A percentile compares a stretch with the other conserved stretches of the same genome.
Evolutionary conservation across 2,113 vertebrate species (phyloP).

Genomic region (Toxotes jaculatrix): DNA sequence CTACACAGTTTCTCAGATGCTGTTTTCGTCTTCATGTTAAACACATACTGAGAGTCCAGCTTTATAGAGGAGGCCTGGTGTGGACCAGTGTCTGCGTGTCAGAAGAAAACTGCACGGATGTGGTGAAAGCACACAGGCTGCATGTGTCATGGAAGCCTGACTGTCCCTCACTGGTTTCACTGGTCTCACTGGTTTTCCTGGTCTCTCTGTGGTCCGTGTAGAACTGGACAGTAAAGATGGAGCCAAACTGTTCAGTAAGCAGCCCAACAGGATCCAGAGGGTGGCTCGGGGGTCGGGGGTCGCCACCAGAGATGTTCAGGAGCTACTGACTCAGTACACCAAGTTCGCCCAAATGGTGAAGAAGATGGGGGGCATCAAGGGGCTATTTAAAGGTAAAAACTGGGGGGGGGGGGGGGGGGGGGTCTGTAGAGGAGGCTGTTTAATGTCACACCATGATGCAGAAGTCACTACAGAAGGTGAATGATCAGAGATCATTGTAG

Average conservation of each 20-base stretch:
- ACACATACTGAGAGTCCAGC: too few species aligned
- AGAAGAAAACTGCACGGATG: too few species aligned
- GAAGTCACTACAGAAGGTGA: too few species aligned
- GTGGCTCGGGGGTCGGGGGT: slow-evolving; percentile 97
- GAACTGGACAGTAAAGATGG: slow-evolving; percentile 98
- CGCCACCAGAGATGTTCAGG: slow-evolving; percentile 96
- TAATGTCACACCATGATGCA: too few species aligned
- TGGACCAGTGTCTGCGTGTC: too few species aligned
- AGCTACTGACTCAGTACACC: slow-evolving; percentile 98
- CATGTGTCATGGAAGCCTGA: too few species aligned
- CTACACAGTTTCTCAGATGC: too few species aligned
- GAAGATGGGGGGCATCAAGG: slow-evolving; percentile 99
- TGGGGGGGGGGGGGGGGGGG: too few species aligned
- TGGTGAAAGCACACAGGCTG: not conserved
- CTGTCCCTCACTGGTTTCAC: too few species aligned
- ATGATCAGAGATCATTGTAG: too few species aligned
- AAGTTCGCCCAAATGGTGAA: slow-evolving; percentile 99
- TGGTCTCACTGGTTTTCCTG: not conserved
- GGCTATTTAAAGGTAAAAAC: slow-evolving; percentile 94
- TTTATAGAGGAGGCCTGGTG: too few species aligned
- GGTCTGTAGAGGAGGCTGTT: not conserved
- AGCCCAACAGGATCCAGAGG: slow-evolving; percentile 95
- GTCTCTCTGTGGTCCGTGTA: slow-evolving; percentile 54
- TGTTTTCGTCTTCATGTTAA: too few species aligned
- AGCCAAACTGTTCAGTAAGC: slow-evolving; percentile 98